phyloP scores from a whole-genome alignment of 2,113 vertebrate species.

The Hippocampus barbouri region DNA sequence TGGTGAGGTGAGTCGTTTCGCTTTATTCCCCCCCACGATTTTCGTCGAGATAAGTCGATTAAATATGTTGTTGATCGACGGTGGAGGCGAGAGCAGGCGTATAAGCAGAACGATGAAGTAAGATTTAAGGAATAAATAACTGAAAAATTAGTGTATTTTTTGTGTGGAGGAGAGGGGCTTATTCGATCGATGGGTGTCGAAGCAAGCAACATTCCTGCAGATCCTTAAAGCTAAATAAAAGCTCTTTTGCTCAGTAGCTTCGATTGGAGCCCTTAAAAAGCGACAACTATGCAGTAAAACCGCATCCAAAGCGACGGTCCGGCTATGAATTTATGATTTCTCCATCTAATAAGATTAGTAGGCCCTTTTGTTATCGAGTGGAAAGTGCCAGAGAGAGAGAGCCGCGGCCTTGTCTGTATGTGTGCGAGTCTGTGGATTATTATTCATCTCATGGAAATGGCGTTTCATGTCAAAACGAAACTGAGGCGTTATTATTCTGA shows the following conservation, averaged over 20 bases:
- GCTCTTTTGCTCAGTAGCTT: constrained; percentile 63
- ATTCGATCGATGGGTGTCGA: constrained; percentile 55
- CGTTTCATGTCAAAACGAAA: constrained; percentile 26
- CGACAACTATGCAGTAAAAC: constrained; percentile 64
- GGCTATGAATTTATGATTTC: constrained; percentile 35
- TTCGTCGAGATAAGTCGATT: constrained; percentile 56
- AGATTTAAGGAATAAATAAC: background rate
- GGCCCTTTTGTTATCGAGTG: constrained; percentile 57
- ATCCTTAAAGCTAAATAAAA: constrained; percentile 44
- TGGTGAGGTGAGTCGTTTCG: constrained; percentile 55
- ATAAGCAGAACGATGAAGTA: constrained; percentile 19
- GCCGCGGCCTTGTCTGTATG: constrained; percentile 64
- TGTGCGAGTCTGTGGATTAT: constrained; percentile 32
- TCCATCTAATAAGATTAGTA: constrained; percentile 37
- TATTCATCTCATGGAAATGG: constrained; percentile 45
- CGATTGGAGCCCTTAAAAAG: constrained; percentile 56
- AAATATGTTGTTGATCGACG: constrained; percentile 52
- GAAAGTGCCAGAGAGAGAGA: constrained; percentile 22
- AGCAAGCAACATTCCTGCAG: constrained; percentile 68
- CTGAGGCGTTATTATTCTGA: background rate
- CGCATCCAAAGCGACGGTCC: constrained; percentile 34
- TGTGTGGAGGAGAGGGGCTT: background rate
- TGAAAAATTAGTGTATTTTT: background rate
- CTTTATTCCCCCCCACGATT: constrained; percentile 34
- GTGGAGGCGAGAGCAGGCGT: constrained; percentile 23